Conservation (phyloP, 2,888 invertebrate genomes). For the Nycteola revayana region DNA sequence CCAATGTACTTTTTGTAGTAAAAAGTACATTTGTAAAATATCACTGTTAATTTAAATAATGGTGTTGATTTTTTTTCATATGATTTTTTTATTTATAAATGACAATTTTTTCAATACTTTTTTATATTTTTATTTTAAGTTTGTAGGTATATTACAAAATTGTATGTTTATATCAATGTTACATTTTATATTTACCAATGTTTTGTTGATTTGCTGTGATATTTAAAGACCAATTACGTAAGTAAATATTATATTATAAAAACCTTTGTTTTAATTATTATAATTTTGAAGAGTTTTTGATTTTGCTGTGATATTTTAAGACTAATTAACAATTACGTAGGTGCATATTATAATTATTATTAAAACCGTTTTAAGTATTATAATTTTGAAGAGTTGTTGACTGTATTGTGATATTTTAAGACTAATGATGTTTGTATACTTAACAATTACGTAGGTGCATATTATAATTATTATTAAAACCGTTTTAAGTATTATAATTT, state of each 20-base stretch:
- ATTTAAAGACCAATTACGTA: conserved; percentile 10
- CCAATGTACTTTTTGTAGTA: conserved; percentile 9
- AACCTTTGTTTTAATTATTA: conserved; percentile 10
- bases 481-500: too few species aligned
- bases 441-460: too few species aligned
- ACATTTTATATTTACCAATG: conserved; percentile 9
- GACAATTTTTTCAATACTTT: conserved; percentile 9
- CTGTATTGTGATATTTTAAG: conserved; percentile 12
- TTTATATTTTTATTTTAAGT: conserved; percentile 10
- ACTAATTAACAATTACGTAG: conserved; percentile 12
- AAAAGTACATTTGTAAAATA: conserved; percentile 9
- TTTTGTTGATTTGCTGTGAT: conserved; percentile 11
- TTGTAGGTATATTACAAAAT: conserved; percentile 9
- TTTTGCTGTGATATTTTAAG: conserved; percentile 14
- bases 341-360: conserved; percentile 11
- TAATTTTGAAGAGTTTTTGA: conserved; percentile 10
- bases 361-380: conserved; percentile 10
- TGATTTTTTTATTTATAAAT: conserved; percentile 12
- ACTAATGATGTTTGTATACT: conserved; percentile 12
- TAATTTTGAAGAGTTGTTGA: conserved; percentile 12
- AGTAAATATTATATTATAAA: conserved; percentile 9
- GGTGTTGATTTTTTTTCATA: conserved; percentile 10
- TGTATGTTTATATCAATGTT: conserved; percentile 11
- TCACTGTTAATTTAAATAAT: conserved; percentile 11
- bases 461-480: too few species aligned